Conservation (phyloP, 2,797 vertebrate species). For the Threskiornis aethiopicus region DNA sequence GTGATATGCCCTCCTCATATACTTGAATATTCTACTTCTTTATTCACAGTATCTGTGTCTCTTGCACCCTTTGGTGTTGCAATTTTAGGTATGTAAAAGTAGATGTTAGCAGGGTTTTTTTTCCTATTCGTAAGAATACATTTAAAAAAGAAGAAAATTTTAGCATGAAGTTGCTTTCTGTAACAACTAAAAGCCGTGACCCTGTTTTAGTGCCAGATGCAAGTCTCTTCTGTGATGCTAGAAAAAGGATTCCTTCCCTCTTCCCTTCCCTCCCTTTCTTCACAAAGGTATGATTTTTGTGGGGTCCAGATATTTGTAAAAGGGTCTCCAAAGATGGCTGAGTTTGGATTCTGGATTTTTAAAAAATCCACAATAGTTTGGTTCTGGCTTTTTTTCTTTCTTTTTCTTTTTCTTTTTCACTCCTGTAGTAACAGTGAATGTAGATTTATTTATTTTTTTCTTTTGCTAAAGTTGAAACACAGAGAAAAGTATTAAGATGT, state of each 20-base stretch:
- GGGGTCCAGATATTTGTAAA: constrained; percentile 62
- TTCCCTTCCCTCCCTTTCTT: constrained; percentile 24
- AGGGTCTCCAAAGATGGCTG: constrained; percentile 65
- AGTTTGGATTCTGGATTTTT: constrained; percentile 59
- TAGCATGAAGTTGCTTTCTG: constrained; percentile 85
- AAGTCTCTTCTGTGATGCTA: constrained; percentile 80
- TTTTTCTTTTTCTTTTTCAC: not conserved
- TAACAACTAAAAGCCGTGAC: constrained; percentile 80
- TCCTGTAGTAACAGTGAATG: constrained; percentile 13
- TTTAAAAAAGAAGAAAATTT: constrained; percentile 80
- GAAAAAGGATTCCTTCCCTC: constrained; percentile 67
- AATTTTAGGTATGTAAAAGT: constrained; percentile 94
- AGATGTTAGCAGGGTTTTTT: constrained; percentile 87
- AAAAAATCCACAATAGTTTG: constrained; percentile 35
- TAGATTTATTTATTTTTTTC: constrained; percentile 58
- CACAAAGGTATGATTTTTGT: constrained; percentile 62
- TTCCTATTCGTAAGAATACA: constrained; percentile 83
- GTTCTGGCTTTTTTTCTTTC: not conserved
- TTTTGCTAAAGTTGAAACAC: constrained; percentile 85
- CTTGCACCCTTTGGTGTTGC: constrained; percentile 87
- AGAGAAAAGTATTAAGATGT: constrained; percentile 6
- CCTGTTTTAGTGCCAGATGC: constrained; percentile 82
- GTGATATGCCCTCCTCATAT: constrained; percentile 82
- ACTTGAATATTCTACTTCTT: constrained; percentile 86
- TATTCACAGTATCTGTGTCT: constrained; percentile 90